Evolutionary conservation across 2,888 invertebrate genomes (phyloP).

Genomic region (Brachyopa scutellaris): DNA sequence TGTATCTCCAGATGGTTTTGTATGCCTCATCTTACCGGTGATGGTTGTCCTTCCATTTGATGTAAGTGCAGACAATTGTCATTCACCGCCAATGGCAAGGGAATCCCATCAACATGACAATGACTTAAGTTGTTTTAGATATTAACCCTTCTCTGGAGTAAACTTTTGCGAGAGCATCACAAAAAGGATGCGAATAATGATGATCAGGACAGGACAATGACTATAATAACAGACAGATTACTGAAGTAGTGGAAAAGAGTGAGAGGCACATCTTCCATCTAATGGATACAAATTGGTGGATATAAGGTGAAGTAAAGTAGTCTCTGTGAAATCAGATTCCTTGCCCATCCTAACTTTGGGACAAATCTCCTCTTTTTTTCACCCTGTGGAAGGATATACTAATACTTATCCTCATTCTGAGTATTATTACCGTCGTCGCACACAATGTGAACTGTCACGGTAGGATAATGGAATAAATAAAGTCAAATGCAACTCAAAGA

Average conservation of each 20-base stretch:
- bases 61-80: conserved; percentile 16
- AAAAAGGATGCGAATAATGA: conserved; percentile 23
- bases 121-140: conserved; percentile 40
- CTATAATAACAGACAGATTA: conserved; percentile 5
- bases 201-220: conserved; percentile 52
- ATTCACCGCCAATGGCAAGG: background rate
- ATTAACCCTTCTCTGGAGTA: conserved; percentile 27
- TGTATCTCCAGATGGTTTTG: background rate
- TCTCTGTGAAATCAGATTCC: conserved; percentile 13
- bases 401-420: conserved; percentile 5
- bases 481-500: conserved; percentile 22
- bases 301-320: conserved; percentile 33
- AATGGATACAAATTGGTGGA: conserved; percentile 54
- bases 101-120: conserved; percentile 34
- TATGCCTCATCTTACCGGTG: background rate
- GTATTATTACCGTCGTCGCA: conserved; percentile 32
- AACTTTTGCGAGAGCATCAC: conserved; percentile 7
- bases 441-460: conserved; percentile 35
- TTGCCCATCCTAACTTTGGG: background rate
- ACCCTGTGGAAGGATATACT: conserved; percentile 20
- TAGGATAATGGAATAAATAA: conserved; percentile 32
- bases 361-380: background rate
- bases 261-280: background rate
- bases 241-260: background rate
- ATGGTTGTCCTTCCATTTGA: conserved; percentile 24